Percentiles rank a stretch among this genome's conserved stretches.
phyloP scores from a whole-genome alignment of 2,888 invertebrate genomes.

The Himalopsyche tibetana region DNA sequence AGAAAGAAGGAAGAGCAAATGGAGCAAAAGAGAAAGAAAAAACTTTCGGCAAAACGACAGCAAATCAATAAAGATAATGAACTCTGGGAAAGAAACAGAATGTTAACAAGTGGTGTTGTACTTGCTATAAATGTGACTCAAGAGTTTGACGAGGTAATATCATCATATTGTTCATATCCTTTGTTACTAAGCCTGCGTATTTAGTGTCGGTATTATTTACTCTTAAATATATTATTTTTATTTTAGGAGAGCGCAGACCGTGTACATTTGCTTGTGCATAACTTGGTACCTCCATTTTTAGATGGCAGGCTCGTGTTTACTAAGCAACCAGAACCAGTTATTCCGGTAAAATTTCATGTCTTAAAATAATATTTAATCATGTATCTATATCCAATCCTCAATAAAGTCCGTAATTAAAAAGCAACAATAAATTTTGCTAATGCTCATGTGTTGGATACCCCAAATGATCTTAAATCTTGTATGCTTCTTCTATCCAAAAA shows the following conservation, averaged over 20 bases:
- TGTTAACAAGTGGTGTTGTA: conserved; percentile 96
- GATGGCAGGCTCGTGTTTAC: conserved; percentile 99
- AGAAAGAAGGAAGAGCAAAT: conserved; percentile 95
- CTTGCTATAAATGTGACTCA: conserved; percentile 91
- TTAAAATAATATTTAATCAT: conserved; percentile 15
- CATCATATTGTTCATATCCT: background rate
- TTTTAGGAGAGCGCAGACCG: conserved; percentile 89
- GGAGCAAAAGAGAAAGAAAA: conserved; percentile 91
- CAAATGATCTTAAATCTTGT: no score
- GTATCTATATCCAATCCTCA: background rate
- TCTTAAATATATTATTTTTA: background rate
- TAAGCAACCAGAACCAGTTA: conserved; percentile 98
- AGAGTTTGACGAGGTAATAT: conserved; percentile 89
- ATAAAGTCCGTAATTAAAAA: background rate
- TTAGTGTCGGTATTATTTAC: background rate
- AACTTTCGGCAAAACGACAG: conserved; percentile 95
- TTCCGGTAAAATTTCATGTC: conserved; percentile 83
- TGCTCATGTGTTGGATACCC: background rate
- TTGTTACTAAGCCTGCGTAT: no score
- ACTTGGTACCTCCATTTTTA: conserved; percentile 98
- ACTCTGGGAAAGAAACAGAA: conserved; percentile 98
- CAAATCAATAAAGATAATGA: conserved; percentile 99
- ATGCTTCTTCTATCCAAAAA: no score
- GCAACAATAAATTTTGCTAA: background rate
- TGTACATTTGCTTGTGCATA: conserved; percentile 97